Conservation (phyloP, 2,113 vertebrate genomes). For the Hippocampus guttulatus region DNA sequence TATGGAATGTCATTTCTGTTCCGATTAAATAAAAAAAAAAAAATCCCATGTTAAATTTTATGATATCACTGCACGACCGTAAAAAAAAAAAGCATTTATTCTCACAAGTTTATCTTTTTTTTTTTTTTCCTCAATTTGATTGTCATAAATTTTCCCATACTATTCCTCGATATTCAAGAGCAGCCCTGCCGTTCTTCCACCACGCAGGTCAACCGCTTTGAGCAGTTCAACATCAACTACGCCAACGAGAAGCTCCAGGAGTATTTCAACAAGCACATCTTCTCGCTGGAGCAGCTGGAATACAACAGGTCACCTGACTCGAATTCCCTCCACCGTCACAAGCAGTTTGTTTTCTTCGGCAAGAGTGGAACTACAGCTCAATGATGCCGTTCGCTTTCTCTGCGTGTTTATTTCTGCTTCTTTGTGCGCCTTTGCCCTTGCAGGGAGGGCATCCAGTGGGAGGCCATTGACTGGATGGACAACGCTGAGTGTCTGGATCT, state of each 20-base stretch:
- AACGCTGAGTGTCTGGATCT: slow-evolving; percentile 92
- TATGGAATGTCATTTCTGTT: too few relatives aligned
- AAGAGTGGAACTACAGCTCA: slow-evolving; percentile 37
- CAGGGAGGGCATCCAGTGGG: slow-evolving; percentile 90
- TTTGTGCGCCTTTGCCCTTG: slow-evolving; percentile 31
- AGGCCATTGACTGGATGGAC: slow-evolving; percentile 96
- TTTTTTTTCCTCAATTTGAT: not conserved
- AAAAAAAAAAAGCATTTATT: too few relatives aligned
- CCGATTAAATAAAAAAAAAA: too few relatives aligned
- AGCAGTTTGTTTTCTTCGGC: slow-evolving; percentile 56
- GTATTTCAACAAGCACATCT: slow-evolving; percentile 95
- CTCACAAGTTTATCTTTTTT: not conserved
- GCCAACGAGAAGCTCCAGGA: slow-evolving; percentile 93
- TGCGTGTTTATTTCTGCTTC: slow-evolving; percentile 48
- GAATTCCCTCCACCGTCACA: slow-evolving; percentile 14
- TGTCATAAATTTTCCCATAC: not conserved
- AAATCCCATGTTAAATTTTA: too few relatives aligned
- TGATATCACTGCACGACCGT: too few relatives aligned
- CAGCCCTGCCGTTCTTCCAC: not conserved
- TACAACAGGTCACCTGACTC: slow-evolving; percentile 80
- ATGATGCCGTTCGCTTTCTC: slow-evolving; percentile 48
- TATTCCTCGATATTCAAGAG: not conserved
- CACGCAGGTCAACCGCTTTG: slow-evolving; percentile 85
- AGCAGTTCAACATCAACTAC: slow-evolving; percentile 93
- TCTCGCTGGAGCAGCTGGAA: slow-evolving; percentile 90